Evolutionary conservation across 2,113 vertebrate species (phyloP), one percentile per base, ranked within the genome.

Genomic region (Gila orcuttii): DNA sequence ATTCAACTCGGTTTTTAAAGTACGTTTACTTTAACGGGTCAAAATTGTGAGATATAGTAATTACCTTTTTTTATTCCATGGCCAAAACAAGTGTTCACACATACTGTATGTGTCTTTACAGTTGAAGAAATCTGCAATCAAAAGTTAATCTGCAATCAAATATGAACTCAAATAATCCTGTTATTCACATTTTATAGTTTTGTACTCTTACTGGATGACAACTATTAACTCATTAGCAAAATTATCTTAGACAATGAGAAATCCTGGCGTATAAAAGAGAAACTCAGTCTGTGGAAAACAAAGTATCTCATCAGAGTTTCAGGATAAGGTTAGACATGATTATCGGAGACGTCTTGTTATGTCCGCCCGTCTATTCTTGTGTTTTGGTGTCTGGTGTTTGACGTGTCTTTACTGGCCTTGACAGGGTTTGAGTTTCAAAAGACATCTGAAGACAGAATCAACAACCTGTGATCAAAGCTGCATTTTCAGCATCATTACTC

Each of bases 401-500:
- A 71, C 87, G 68, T 82, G 84, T 73, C 68, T 80, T 50, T 45
- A 60, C 84, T 47, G 15, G 79, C 12, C 74, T 71, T n/a, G 12
- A 1, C 52, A 88, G 39, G 74, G 55, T 31, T 88, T 79, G 23
- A 19, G 31, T 79, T 68, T 84, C 76, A 84, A 11, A 79, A 71
- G 17, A 36, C 36, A 19, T 39, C 75, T 77, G 75, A 55, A 68
- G 64, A 39, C 36, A 42, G 19, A n/a, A 21, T 42, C 52, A 79
- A 39, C 33, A 36, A 25, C 55, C 55, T 3, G 55, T 23, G 19
- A 57, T 57, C 55, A 57, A 57, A 57, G 55, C 6, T 23, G 55
- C 0, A 9, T 57, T 21, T 23, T 3, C 6, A 23, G 19, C 55
- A 57, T 57, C 55, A 57, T 57, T 57, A 57, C 55, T 23, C 19